A percentile compares a stretch with the other conserved stretches of the same genome.
Evolutionary conservation across 2,888 invertebrate genomes (phyloP).

Genomic region (Parnassius orleans): DNA sequence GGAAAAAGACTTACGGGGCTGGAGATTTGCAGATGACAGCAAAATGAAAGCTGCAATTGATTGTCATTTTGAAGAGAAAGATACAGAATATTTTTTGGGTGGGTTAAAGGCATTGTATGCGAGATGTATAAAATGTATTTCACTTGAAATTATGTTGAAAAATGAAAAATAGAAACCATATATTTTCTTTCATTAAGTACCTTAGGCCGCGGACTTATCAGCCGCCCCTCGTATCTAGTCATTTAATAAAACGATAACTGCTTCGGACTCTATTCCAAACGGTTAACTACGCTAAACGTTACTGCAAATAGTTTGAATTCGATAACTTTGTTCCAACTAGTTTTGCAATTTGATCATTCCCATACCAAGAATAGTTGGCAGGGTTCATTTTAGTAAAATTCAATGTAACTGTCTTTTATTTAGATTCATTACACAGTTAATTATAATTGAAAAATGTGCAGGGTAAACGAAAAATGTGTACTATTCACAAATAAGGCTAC

Average conservation of each 20-base stretch:
- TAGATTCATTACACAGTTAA: not conserved
- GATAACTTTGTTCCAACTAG: slow-evolving; percentile 36
- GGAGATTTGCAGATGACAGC: too few species aligned
- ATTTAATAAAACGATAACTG: slow-evolving; percentile 27
- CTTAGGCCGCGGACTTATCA: too few species aligned
- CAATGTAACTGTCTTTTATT: slow-evolving; percentile 13
- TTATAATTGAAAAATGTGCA: not conserved
- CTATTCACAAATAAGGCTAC: too few species aligned
- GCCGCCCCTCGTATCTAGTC: slow-evolving; percentile 24
- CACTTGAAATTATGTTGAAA: too few species aligned
- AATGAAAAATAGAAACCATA: not conserved
- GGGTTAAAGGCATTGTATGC: too few species aligned
- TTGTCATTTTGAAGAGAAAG: too few species aligned
- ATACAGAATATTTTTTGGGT: too few species aligned
- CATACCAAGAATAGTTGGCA: slow-evolving; percentile 22
- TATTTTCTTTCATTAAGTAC: too few species aligned
- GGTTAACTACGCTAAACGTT: slow-evolving; percentile 26
- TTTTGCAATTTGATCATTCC: slow-evolving; percentile 35
- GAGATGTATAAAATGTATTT: too few species aligned
- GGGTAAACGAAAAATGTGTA: not conserved
- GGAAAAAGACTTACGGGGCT: too few species aligned
- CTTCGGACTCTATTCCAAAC: slow-evolving; percentile 20
- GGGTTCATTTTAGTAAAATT: slow-evolving; percentile 21
- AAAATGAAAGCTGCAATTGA: too few species aligned
- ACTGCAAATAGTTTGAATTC: slow-evolving; percentile 38